These are phyloP conservation scores for Hartigia nigra DNA, from an alignment of 2,888 invertebrate genomes.

Conservation along the genomic window DNA sequence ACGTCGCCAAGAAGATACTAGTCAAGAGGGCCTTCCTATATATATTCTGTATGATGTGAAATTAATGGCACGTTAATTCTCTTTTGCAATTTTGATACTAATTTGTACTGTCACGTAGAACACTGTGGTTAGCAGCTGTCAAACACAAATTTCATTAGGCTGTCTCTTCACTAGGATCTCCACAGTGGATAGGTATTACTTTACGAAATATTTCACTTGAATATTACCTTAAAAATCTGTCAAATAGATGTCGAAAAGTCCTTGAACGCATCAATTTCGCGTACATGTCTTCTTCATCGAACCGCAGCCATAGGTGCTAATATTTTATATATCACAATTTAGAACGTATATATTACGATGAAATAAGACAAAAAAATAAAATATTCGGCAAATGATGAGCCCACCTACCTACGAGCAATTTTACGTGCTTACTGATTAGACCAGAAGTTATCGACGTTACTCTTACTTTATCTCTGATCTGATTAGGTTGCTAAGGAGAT, in stretches of 20 bases:
- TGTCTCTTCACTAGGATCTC: background rate
- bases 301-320: background rate
- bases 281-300: slow-evolving; percentile 9
- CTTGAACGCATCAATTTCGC: slow-evolving; percentile 12
- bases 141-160: no score
- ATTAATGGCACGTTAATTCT: background rate
- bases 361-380: background rate
- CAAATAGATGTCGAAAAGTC: slow-evolving; percentile 30
- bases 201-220: background rate
- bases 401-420: background rate
- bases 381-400: background rate
- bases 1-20: background rate
- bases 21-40: background rate
- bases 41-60: background rate
- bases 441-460: background rate
- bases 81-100: background rate
- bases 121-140: no score
- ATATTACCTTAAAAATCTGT: slow-evolving; percentile 39
- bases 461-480: background rate
- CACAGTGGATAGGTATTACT: background rate
- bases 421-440: background rate
- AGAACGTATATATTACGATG: background rate
- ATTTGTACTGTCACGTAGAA: background rate
- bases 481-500: background rate
- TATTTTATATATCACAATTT: background rate